These are phyloP conservation scores for Leptura quadrifasciata DNA, from an alignment of 2,888 invertebrate genomes.

Conservation along the genomic window DNA sequence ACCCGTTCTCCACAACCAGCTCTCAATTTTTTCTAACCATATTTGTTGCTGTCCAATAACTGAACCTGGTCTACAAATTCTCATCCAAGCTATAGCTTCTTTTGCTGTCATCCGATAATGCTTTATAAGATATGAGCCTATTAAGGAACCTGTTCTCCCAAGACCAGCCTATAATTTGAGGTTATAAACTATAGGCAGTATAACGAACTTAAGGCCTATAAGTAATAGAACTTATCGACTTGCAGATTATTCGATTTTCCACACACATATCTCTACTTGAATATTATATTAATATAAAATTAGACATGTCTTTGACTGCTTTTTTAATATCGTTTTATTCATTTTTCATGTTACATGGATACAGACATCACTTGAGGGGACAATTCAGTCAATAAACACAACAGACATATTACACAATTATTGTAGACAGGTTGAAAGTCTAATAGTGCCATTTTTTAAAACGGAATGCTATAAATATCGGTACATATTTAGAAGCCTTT, in stretches of 20 bases:
- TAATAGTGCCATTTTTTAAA: too few relatives aligned
- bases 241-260: too few relatives aligned
- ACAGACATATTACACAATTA: not conserved
- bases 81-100: constrained; percentile 91
- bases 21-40: constrained; percentile 77
- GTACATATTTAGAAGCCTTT: too few relatives aligned
- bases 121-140: constrained; percentile 92
- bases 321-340: too few relatives aligned
- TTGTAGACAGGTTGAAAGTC: not conserved
- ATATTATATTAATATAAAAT: too few relatives aligned
- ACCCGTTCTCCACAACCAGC: constrained; percentile 75
- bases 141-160: constrained; percentile 92
- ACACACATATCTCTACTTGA: too few relatives aligned
- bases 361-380: too few relatives aligned
- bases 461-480: too few relatives aligned
- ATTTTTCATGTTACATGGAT: too few relatives aligned
- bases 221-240: too few relatives aligned
- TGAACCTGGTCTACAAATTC: constrained; percentile 91
- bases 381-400: not conserved
- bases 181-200: not conserved
- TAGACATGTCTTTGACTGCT: too few relatives aligned
- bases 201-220: too few relatives aligned
- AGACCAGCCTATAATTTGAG: constrained; percentile 82
- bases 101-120: constrained; percentile 86
- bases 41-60: constrained; percentile 92